Evolutionary conservation across 1,140 invertebrate species (phyloP).

Genomic region (Phenacoccus solenopsis): DNA sequence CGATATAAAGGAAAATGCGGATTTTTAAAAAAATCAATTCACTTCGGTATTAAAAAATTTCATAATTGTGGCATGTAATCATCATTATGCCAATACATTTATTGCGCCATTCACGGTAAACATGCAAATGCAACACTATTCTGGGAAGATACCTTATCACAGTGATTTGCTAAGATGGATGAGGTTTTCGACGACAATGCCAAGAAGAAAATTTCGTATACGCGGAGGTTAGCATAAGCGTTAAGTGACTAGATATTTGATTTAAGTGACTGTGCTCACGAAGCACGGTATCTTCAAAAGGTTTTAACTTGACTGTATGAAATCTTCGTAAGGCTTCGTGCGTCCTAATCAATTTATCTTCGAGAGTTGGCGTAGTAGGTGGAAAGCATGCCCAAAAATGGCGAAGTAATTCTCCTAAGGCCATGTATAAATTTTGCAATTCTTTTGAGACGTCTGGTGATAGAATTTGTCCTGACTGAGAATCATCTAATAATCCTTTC

Average conservation of each 20-base stretch:
- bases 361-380: constrained; percentile 57
- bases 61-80: neutral
- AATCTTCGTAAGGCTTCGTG: constrained; percentile 78
- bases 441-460: constrained; percentile 70
- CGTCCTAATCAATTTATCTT: constrained; percentile 72
- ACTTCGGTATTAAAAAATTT: neutral
- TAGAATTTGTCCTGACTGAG: constrained; percentile 56
- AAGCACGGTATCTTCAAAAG: constrained; percentile 68
- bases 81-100: neutral
- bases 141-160: constrained; percentile 7
- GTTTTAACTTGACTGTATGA: constrained; percentile 69
- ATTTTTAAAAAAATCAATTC: no score
- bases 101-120: neutral
- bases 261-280: constrained; percentile 63
- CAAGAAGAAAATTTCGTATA: constrained; percentile 70
- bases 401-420: constrained; percentile 70
- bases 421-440: constrained; percentile 67
- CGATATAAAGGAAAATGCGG: neutral
- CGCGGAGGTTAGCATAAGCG: constrained; percentile 66
- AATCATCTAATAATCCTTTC: constrained; percentile 61
- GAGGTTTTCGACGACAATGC: constrained; percentile 55
- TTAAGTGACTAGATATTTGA: constrained; percentile 71
- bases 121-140: neutral
- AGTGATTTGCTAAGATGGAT: neutral
- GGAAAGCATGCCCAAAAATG: constrained; percentile 95